These are phyloP conservation scores for Tubulanus polymorphus DNA, from an alignment of 2,888 invertebrate genomes.

Conservation along the genomic window DNA sequence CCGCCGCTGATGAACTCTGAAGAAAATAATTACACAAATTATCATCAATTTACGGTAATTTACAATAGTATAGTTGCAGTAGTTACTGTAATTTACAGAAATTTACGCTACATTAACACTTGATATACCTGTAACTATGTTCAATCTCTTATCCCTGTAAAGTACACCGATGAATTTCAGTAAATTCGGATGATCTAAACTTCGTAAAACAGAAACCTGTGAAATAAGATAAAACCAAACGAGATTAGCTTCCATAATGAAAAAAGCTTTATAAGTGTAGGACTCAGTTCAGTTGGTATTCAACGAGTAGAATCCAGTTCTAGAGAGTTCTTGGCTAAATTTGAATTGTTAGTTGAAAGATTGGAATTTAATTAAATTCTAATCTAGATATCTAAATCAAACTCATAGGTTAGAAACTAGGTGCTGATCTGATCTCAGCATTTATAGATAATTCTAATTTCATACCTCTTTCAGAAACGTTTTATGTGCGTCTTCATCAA, in stretches of 20 bases:
- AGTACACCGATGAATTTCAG: conserved; percentile 87
- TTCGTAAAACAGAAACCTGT: conserved; percentile 88
- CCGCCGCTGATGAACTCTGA: conserved; percentile 85
- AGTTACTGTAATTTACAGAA: neutral
- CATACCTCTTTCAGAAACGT: conserved; percentile 89
- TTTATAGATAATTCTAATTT: neutral
- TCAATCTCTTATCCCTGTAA: conserved; percentile 85
- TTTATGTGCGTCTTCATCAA: conserved; percentile 90
- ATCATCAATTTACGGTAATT: neutral
- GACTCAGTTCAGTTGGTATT: too few relatives aligned
- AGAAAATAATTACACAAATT: conserved; percentile 5
- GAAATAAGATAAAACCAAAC: neutral
- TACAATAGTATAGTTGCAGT: neutral
- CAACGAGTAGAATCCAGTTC: too few relatives aligned
- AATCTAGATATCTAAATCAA: too few relatives aligned
- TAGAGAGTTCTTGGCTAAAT: too few relatives aligned
- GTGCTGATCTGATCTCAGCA: too few relatives aligned
- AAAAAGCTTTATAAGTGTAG: too few relatives aligned
- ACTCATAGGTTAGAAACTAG: too few relatives aligned
- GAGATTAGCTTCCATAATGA: too few relatives aligned
- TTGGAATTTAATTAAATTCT: too few relatives aligned
- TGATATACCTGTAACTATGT: conserved; percentile 68
- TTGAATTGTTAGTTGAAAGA: too few relatives aligned
- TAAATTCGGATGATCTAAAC: conserved; percentile 84
- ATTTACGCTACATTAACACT: neutral